A percentile compares a stretch with the other conserved stretches of the same genome.
Evolutionary conservation across 2,113 vertebrate genomes (phyloP).

Genomic region (Apaloderma vittatum): DNA sequence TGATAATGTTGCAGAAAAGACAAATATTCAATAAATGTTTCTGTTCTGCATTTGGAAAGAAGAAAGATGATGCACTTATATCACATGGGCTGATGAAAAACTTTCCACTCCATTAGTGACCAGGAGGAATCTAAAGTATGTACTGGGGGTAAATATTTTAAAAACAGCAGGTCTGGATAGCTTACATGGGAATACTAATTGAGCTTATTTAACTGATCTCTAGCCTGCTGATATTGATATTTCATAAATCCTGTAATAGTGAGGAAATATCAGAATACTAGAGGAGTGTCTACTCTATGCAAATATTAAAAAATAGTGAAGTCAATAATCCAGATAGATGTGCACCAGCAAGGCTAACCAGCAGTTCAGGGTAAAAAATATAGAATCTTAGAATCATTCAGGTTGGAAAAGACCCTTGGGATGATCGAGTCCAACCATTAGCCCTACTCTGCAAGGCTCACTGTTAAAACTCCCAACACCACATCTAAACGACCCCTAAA

Average conservation of each 20-base stretch:
- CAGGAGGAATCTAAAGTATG: slow-evolving; percentile 21
- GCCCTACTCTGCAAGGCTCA: too few species aligned
- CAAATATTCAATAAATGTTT: slow-evolving; percentile 32
- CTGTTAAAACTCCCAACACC: too few species aligned
- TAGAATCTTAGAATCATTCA: too few species aligned
- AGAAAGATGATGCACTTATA: slow-evolving; percentile 4
- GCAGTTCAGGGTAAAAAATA: background rate
- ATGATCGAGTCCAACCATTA: too few species aligned
- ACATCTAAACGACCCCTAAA: too few species aligned
- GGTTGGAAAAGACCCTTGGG: too few species aligned
- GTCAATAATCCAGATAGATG: background rate
- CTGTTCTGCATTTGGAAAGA: slow-evolving; percentile 26
- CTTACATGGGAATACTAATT: background rate
- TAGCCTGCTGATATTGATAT: background rate
- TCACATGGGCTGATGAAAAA: background rate
- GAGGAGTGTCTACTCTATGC: background rate
- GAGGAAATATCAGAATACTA: background rate
- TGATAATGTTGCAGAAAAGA: background rate
- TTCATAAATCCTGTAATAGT: slow-evolving; percentile 1
- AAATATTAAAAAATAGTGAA: background rate
- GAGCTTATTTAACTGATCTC: background rate
- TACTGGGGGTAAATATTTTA: slow-evolving; percentile 30
- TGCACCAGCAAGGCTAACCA: background rate
- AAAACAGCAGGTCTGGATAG: slow-evolving; percentile 8
- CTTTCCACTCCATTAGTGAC: slow-evolving; percentile 20